phyloP scores from a whole-genome alignment of 2,113 vertebrate genomes.

The Tenrec ecaudatus region DNA sequence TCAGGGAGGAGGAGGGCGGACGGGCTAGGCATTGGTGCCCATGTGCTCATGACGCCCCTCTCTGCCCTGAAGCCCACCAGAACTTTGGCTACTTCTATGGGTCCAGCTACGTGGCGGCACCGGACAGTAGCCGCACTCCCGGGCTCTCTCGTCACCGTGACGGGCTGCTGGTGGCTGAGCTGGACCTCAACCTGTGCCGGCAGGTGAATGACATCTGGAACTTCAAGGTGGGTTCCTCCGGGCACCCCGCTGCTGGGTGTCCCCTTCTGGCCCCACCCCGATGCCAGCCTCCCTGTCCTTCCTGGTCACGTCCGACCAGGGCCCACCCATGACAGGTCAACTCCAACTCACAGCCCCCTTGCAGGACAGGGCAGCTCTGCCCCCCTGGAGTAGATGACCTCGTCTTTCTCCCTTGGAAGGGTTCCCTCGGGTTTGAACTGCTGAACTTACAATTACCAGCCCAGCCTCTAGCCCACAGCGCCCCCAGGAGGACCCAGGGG shows the following conservation, averaged over 20 bases:
- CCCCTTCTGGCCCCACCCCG: neutral
- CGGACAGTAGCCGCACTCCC: constrained; percentile 93
- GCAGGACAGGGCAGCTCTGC: no score
- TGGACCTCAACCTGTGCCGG: constrained; percentile 96
- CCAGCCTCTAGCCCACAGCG: no score
- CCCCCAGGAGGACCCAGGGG: no score
- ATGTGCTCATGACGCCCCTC: neutral
- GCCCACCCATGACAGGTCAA: no score
- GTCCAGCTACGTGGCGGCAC: constrained; percentile 95
- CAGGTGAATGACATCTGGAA: constrained; percentile 96
- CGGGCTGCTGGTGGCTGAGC: constrained; percentile 93
- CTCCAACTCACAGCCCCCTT: no score
- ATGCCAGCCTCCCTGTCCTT: neutral
- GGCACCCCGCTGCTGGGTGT: neutral
- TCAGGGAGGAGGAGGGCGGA: neutral
- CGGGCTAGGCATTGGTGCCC: neutral
- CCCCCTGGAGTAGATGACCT: no score
- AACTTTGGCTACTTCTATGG: constrained; percentile 97
- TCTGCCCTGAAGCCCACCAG: constrained; percentile 89
- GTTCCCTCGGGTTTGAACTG: no score
- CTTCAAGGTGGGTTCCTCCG: constrained; percentile 91
- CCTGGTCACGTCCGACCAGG: no score
- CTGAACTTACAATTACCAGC: no score
- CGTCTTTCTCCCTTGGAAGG: no score
- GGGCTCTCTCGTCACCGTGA: constrained; percentile 93